phyloP scores from a whole-genome alignment of 2,113 vertebrate species.

The Calyptomena viridis region DNA sequence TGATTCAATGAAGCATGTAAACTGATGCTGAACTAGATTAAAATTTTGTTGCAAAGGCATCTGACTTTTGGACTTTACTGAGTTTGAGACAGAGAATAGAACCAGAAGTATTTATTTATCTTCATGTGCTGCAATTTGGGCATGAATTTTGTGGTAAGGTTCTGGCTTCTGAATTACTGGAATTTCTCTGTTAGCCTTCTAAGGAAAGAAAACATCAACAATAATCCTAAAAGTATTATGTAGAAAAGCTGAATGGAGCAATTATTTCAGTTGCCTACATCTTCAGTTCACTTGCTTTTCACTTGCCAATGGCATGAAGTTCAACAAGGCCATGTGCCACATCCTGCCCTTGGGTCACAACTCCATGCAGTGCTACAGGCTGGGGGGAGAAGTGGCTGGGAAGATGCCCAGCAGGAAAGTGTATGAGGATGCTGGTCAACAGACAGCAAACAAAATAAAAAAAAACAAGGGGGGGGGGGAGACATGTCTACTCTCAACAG shows the following conservation, averaged over 20 bases:
- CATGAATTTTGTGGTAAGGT: neutral
- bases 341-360: too few relatives aligned
- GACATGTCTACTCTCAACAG: too few relatives aligned
- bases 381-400: too few relatives aligned
- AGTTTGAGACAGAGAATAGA: neutral
- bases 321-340: too few relatives aligned
- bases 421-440: too few relatives aligned
- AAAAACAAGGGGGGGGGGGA: too few relatives aligned
- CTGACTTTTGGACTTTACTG: neutral
- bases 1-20: neutral
- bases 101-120: rapidly evolving
- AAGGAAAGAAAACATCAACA: neutral
- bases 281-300: neutral
- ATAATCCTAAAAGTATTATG: neutral
- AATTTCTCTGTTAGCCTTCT: neutral
- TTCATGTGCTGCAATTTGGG: neutral
- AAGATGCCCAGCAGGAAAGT: too few relatives aligned
- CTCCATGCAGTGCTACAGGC: too few relatives aligned
- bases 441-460: too few relatives aligned
- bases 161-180: neutral
- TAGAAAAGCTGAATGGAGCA: neutral
- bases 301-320: too few relatives aligned
- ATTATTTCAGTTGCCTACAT: neutral
- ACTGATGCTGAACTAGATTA: neutral
- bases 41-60: neutral